Conservation (phyloP, 2,888 invertebrate species). For the Xanthia icteritia region DNA sequence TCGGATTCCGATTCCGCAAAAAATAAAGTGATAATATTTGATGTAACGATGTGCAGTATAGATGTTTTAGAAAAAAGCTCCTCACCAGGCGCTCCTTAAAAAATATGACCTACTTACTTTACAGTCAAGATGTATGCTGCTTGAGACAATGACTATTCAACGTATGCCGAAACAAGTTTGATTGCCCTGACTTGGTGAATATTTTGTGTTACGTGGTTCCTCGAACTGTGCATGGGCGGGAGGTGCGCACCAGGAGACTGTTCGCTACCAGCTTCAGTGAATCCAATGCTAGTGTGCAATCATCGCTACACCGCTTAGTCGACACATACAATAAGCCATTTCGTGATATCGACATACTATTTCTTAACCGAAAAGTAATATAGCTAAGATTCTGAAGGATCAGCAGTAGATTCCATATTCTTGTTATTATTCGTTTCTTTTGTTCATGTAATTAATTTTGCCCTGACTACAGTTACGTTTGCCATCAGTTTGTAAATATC, state of each 20-base stretch:
- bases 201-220: no score
- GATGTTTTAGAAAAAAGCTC: no score
- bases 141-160: no score
- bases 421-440: no score
- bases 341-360: background rate
- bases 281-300: background rate
- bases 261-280: background rate
- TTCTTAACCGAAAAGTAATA: background rate
- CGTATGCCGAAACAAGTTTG: no score
- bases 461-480: no score
- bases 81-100: no score
- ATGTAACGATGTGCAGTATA: background rate
- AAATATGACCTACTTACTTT: no score
- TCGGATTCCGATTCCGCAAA: background rate
- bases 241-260: background rate
- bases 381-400: background rate
- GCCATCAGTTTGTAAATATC: no score
- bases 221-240: no score
- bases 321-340: background rate
- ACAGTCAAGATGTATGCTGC: no score
- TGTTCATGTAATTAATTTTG: no score
- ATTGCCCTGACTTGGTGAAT: background rate
- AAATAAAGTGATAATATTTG: background rate
- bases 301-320: background rate
- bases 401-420: background rate